Evolutionary conservation across 1,140 invertebrate species (phyloP).

Genomic region (Panulirus ornatus): DNA sequence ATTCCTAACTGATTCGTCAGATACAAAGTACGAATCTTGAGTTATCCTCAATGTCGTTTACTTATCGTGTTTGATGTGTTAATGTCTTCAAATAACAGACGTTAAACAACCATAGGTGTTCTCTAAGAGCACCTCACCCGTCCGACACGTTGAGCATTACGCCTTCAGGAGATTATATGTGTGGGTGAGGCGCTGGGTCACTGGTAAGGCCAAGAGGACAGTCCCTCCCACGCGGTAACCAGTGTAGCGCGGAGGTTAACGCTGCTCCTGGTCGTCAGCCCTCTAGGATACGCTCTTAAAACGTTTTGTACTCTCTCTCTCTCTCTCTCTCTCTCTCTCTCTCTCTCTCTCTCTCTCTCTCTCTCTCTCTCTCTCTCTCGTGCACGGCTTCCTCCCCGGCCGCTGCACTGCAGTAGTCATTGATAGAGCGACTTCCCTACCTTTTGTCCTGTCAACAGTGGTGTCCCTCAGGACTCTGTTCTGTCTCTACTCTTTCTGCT

Average conservation of each 20-base stretch:
- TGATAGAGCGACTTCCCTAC: not conserved
- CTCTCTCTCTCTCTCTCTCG: not conserved
- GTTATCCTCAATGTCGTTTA: no score
- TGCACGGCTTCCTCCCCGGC: no score
- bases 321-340: constrained; percentile 30
- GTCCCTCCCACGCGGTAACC: not conserved
- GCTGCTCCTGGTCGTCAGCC: no score
- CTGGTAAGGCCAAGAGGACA: not conserved
- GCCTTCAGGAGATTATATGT: not conserved
- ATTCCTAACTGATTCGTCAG: no score
- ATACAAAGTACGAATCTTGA: no score
- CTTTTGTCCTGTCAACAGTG: not conserved
- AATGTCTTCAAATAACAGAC: no score
- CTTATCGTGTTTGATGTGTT: no score
- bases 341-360: constrained; percentile 38
- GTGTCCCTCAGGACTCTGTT: no score
- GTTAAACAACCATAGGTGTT: no score
- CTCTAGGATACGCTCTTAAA: no score
- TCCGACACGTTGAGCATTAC: not conserved
- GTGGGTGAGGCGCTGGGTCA: not conserved
- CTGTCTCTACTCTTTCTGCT: not conserved
- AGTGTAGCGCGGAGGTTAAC: not conserved
- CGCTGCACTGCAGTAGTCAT: no score
- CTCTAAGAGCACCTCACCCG: not conserved
- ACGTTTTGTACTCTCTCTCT: no score